phyloP scores from a whole-genome alignment of 2,797 vertebrate genomes.

The Champsocephalus esox region DNA sequence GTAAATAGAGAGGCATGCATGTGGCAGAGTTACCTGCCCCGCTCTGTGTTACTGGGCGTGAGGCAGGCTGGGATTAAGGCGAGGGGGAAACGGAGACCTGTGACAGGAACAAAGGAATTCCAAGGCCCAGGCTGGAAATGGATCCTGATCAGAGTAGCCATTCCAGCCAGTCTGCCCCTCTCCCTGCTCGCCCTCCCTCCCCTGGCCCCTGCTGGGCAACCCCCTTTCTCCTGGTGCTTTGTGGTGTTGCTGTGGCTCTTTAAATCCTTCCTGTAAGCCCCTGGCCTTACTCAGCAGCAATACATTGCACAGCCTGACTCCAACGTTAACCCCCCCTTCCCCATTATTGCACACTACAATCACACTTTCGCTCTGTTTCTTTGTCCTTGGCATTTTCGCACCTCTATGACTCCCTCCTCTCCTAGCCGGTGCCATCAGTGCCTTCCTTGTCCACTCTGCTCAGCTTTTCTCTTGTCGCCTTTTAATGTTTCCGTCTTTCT shows the following conservation, averaged over 20 bases:
- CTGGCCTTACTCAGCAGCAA: conserved; percentile 77
- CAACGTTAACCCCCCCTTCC: conserved; percentile 52
- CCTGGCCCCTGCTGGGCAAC: conserved; percentile 65
- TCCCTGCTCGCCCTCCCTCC: conserved; percentile 48
- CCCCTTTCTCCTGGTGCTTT: conserved; percentile 74
- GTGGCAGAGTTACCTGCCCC: conserved; percentile 82
- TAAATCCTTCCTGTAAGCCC: conserved; percentile 80
- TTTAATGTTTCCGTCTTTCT: conserved; percentile 65
- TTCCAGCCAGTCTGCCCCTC: conserved; percentile 52
- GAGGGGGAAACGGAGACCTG: conserved; percentile 80
- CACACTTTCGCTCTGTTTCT: conserved; percentile 24
- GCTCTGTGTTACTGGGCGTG: conserved; percentile 77
- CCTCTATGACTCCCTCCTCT: conserved; percentile 11
- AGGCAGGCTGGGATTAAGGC: conserved; percentile 80
- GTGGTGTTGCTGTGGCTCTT: conserved; percentile 81
- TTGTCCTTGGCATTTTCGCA: conserved; percentile 9
- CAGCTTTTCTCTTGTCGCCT: conserved; percentile 29
- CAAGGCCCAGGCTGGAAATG: conserved; percentile 80
- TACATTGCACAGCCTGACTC: conserved; percentile 75
- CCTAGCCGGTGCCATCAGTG: background rate
- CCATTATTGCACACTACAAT: conserved; percentile 42
- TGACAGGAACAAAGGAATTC: conserved; percentile 86
- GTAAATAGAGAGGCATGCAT: conserved; percentile 82
- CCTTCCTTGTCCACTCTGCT: conserved; percentile 5
- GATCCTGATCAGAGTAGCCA: conserved; percentile 80